These are phyloP conservation scores for Melierax canorus DNA, from an alignment of 2,113 vertebrate genomes.

Conservation along the genomic window DNA sequence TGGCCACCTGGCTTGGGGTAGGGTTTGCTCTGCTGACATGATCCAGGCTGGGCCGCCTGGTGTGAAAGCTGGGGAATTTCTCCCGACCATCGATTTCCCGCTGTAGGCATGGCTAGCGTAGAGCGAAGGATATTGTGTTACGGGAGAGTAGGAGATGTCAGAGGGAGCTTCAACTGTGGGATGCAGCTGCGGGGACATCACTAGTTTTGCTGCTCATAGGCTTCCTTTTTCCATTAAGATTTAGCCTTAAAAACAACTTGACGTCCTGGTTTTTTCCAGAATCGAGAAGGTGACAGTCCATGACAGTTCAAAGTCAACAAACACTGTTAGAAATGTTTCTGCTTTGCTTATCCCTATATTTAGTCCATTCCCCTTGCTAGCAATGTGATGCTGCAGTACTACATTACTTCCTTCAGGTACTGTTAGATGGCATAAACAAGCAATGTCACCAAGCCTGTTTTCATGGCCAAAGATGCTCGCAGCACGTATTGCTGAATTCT, in stretches of 20 bases:
- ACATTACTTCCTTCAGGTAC: background rate
- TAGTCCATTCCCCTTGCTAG: background rate
- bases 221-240: background rate
- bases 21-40: background rate
- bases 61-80: background rate
- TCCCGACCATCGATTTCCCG: background rate
- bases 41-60: background rate
- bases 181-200: background rate
- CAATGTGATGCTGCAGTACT: background rate
- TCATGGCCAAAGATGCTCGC: background rate
- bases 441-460: background rate
- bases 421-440: background rate
- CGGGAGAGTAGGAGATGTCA: accelerated
- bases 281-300: background rate
- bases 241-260: background rate
- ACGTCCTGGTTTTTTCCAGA: background rate
- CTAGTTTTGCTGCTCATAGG: background rate
- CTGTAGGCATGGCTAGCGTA: background rate
- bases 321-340: background rate
- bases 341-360: background rate
- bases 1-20: background rate
- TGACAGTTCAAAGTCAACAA: background rate
- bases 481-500: background rate
- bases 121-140: background rate
- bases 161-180: background rate